Percentiles rank a stretch among this genome's conserved stretches.
Evolutionary conservation across 2,797 vertebrate species (phyloP).

Genomic region (Tenualosa ilisha): DNA sequence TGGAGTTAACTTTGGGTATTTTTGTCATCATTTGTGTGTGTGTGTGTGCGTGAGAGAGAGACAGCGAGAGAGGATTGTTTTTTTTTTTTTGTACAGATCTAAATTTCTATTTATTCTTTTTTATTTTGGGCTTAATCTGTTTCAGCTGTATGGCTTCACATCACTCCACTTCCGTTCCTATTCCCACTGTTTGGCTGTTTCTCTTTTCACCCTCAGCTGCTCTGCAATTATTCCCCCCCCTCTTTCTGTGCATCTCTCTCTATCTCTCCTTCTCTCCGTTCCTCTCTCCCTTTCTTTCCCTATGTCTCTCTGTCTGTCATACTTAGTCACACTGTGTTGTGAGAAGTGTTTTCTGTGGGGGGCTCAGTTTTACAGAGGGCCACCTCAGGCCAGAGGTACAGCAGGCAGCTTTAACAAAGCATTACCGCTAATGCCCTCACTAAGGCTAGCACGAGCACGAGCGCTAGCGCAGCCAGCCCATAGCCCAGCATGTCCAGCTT

Average conservation of each 20-base stretch:
- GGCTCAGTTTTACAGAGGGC: constrained; percentile 1
- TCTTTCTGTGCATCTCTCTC: neutral
- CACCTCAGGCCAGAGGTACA: neutral
- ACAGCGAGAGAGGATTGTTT: constrained; percentile 1
- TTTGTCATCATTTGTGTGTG: neutral
- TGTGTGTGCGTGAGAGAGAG: neutral
- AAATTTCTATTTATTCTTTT: neutral
- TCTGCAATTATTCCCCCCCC: neutral
- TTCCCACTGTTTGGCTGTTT: neutral
- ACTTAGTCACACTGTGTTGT: neutral
- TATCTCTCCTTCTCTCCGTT: neutral
- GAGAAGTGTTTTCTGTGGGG: neutral
- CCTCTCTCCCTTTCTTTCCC: neutral
- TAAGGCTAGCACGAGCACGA: neutral
- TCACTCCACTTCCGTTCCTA: neutral
- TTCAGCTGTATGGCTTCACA: neutral
- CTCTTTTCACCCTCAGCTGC: neutral
- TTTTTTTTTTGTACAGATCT: neutral
- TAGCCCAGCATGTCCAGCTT: neutral
- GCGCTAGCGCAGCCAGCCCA: neutral
- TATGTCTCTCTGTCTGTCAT: neutral
- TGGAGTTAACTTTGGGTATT: constrained; percentile 14
- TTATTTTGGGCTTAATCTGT: neutral
- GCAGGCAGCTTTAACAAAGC: neutral
- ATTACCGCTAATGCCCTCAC: neutral